Percentiles rank a stretch among this genome's conserved stretches.
Evolutionary conservation across 2,888 invertebrate genomes (phyloP).

Genomic region (Ormyrus rosae): DNA sequence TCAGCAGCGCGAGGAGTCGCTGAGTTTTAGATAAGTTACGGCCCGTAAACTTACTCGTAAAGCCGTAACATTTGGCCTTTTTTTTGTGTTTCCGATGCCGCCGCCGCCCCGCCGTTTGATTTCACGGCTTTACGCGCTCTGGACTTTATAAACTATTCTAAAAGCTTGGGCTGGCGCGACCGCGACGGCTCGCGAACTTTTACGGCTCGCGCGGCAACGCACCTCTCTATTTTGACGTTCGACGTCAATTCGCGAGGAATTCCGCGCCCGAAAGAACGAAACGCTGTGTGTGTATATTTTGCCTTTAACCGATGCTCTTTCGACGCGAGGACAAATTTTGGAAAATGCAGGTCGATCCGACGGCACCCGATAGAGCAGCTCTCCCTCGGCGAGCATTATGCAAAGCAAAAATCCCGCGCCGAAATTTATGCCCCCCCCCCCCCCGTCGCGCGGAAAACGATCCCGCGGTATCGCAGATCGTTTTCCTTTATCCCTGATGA

Average conservation of each 20-base stretch:
- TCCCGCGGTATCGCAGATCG: background rate
- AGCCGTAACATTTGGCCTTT: background rate
- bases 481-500: background rate
- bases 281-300: background rate
- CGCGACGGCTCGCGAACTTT: background rate
- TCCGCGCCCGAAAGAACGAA: background rate
- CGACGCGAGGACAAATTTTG: slow-evolving; percentile 31
- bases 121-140: slow-evolving; percentile 9
- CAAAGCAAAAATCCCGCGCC: background rate
- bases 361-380: slow-evolving; percentile 16
- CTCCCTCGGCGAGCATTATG: slow-evolving; percentile 34
- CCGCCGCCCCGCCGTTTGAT: slow-evolving; percentile 3
- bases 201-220: background rate
- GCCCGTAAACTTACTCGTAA: slow-evolving; percentile 32
- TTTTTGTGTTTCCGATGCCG: background rate
- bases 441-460: background rate
- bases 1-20: slow-evolving; percentile 11
- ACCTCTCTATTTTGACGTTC: background rate
- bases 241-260: background rate
- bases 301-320: slow-evolving; percentile 23
- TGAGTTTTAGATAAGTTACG: slow-evolving; percentile 31
- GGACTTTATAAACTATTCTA: slow-evolving; percentile 30
- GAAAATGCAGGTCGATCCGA: slow-evolving; percentile 41
- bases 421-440: background rate
- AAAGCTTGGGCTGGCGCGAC: background rate